phyloP scores from a whole-genome alignment of 2,797 vertebrate genomes.

The Squalus acanthias region DNA sequence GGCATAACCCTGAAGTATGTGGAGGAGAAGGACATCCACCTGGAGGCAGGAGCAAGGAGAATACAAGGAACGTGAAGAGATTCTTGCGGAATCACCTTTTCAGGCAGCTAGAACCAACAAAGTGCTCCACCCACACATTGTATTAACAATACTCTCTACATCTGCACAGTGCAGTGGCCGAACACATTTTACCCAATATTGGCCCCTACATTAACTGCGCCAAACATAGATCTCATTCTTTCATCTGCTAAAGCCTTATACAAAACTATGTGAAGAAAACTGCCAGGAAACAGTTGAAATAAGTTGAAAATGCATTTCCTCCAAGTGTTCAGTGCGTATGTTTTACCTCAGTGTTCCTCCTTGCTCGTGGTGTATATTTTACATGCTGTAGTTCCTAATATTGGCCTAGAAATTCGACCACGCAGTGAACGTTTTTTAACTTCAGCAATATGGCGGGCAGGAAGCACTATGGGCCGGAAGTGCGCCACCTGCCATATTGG shows the following conservation, averaged over 20 bases:
- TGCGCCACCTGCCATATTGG: background rate
- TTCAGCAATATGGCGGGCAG: background rate
- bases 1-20: background rate
- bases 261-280: background rate
- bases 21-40: background rate
- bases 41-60: background rate
- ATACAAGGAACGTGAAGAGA: background rate
- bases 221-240: background rate
- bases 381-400: background rate
- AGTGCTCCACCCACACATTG: background rate
- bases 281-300: background rate
- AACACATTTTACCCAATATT: slow-evolving; percentile 17
- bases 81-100: background rate
- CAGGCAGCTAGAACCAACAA: background rate
- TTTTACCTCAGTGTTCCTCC: background rate
- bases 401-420: background rate
- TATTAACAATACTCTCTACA: background rate
- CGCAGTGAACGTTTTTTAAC: background rate
- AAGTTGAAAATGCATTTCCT: background rate
- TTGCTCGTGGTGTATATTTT: background rate
- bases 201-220: background rate
- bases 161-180: background rate
- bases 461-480: background rate
- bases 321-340: background rate
- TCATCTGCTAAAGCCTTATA: background rate